Percentiles rank a stretch among this genome's conserved stretches.
Evolutionary conservation across 2,797 vertebrate genomes (phyloP).

Genomic region (Hyperoplus immaculatus): DNA sequence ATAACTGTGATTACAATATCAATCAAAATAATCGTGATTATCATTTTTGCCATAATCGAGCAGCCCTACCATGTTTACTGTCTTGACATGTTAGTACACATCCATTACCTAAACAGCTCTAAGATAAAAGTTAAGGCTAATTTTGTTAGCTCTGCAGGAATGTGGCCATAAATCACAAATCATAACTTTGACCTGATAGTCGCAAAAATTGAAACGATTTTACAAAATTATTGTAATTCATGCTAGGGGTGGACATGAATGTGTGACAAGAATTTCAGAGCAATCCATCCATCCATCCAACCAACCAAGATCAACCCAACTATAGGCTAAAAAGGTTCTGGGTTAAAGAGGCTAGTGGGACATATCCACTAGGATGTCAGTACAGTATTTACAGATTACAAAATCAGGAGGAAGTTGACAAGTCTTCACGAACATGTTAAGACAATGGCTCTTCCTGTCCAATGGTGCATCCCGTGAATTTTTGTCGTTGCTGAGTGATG

Average conservation of each 20-base stretch:
- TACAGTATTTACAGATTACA: constrained; percentile 3
- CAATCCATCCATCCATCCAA: too few relatives aligned
- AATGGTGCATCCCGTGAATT: constrained; percentile 15
- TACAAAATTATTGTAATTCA: neutral
- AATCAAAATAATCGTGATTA: too few relatives aligned
- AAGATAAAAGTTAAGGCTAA: neutral
- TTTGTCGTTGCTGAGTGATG: neutral
- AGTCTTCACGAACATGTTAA: constrained; percentile 29
- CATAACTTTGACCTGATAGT: neutral
- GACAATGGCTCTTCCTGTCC: constrained; percentile 53
- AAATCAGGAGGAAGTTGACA: constrained; percentile 42
- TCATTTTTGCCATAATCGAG: too few relatives aligned
- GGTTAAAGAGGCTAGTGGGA: neutral
- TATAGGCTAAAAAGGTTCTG: too few relatives aligned
- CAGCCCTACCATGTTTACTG: neutral
- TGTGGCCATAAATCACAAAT: neutral
- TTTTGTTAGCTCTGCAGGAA: neutral
- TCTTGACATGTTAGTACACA: neutral
- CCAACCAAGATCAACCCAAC: too few relatives aligned
- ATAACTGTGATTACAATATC: too few relatives aligned
- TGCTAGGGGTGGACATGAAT: too few relatives aligned
- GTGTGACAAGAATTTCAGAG: too few relatives aligned
- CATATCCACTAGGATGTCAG: constrained; percentile 4
- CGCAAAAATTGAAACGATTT: neutral
- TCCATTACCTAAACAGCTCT: neutral